Percentiles rank a stretch among this genome's conserved stretches.
These are phyloP conservation scores for Myanophis thanlyinensis DNA, from an alignment of 2,113 vertebrate genomes.

Conservation along the genomic window DNA sequence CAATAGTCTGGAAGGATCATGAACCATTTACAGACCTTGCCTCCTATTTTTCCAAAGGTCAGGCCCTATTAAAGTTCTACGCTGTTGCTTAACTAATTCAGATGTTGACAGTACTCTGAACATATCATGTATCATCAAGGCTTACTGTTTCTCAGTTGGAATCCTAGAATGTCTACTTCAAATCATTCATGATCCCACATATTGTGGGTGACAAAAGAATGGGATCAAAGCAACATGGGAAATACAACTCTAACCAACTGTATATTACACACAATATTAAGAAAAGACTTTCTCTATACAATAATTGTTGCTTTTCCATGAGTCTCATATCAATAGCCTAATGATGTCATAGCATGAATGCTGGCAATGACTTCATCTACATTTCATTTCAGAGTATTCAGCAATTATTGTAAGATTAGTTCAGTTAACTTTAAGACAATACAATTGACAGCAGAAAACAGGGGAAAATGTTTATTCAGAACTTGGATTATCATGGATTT, in stretches of 20 bases:
- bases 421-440: constrained; percentile 29
- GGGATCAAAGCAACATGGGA: no score
- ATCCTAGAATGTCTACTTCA: background rate
- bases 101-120: background rate
- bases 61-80: background rate
- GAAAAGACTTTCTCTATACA: background rate
- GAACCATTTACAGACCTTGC: background rate
- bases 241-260: background rate
- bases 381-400: constrained; percentile 42
- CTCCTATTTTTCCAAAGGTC: background rate
- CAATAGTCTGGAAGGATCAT: background rate
- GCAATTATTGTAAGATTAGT: constrained; percentile 39
- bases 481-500: constrained; percentile 14
- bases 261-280: background rate
- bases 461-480: constrained; percentile 7
- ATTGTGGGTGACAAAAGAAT: background rate
- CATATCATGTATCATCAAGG: no score
- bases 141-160: background rate
- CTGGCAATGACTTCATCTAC: constrained; percentile 51
- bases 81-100: background rate
- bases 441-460: constrained; percentile 16
- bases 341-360: constrained; percentile 43
- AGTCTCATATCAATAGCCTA: constrained; percentile 30
- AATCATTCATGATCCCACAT: background rate
- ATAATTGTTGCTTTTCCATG: constrained; percentile 16